Base-by-base conservation (phyloP, 2,113 vertebrate species). In the Cochlearius cochlearius region DNA sequence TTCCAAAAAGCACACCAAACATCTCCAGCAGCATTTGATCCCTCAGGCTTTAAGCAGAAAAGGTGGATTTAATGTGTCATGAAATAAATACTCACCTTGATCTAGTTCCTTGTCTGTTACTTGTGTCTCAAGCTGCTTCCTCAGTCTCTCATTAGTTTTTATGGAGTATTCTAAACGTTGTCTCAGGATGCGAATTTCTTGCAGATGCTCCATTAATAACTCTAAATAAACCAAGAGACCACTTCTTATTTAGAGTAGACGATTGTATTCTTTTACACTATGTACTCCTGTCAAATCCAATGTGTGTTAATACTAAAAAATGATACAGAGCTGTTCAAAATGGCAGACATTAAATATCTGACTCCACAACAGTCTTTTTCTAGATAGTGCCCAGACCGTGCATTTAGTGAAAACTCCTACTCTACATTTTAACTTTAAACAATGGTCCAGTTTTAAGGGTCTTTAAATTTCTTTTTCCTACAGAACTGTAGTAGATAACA, bases 131-230 rank as follows among this genome's bases (percentile, higher is more conserved):
- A 99, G 98, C 98, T 99, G 99, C 88, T 99, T 98, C 92, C 98
- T 98, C 50, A 99, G 98, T 17, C 97, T 98, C 92, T 99, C 98
- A 7, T 99, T 99, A 89, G 98, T 99, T 96, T 97, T 98, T 94
- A 99, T 99, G 86, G 99, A 99, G 93, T 99, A 99, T 96, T 99
- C 99, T 78, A 99, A 98, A 41, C 98, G 99, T 68, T 98, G 98
- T 73, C 99, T 98, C 94, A 99, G 96, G 79, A 98, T 98, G 90
- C 99, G 98, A 93, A 99, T 99, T 98, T 99, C 99, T 93, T 98
- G 99, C 50, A 99, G 98, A 82, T 99, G 99, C 90, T 99, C 99
- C 94, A 98, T 98, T 94, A 99, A 94, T 93, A 99, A 96, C 87
- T 98, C 99, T 99, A 96, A 91, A 76, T 79, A 94, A 97, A 97